Evolutionary conservation across 2,888 invertebrate genomes (phyloP).

Genomic region (Acronicta leporina): DNA sequence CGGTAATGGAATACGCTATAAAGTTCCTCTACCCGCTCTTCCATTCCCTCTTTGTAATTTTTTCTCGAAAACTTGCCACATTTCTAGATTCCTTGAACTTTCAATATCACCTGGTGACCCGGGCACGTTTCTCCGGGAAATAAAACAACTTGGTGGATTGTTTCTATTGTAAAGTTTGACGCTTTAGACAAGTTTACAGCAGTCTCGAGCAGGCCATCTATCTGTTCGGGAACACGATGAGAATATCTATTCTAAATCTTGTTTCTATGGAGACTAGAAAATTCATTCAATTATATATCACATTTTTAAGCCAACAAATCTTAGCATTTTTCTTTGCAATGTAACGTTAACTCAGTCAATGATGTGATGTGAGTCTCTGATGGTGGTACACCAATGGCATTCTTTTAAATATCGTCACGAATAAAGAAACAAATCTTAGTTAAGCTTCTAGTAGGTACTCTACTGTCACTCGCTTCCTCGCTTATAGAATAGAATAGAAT

Average conservation of each 20-base stretch:
- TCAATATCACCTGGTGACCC: neutral
- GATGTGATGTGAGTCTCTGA: too few relatives aligned
- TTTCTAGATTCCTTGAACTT: slow-evolving; percentile 2
- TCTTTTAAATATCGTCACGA: too few relatives aligned
- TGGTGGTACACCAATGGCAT: too few relatives aligned
- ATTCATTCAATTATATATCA: neutral
- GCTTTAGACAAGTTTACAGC: slow-evolving; percentile 8
- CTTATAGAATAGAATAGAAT: too few relatives aligned
- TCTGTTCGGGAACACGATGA: neutral
- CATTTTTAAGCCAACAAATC: too few relatives aligned
- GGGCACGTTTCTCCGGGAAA: neutral
- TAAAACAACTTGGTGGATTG: neutral
- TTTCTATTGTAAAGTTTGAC: slow-evolving; percentile 12
- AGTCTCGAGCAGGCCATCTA: slow-evolving; percentile 2
- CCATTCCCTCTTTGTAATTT: neutral
- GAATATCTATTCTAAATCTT: slow-evolving; percentile 1
- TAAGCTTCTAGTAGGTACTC: too few relatives aligned
- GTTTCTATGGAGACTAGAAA: neutral
- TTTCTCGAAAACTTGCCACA: slow-evolving; percentile 1
- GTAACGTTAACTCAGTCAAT: too few relatives aligned
- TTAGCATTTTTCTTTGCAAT: too few relatives aligned
- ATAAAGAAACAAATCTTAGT: too few relatives aligned
- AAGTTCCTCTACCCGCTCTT: too few relatives aligned
- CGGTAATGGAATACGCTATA: neutral
- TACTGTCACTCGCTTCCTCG: too few relatives aligned